Evolutionary conservation across 2,113 vertebrate genomes (phyloP), one percentile per base, ranked within the genome.

Genomic region (Erythrocercus mccallii): DNA sequence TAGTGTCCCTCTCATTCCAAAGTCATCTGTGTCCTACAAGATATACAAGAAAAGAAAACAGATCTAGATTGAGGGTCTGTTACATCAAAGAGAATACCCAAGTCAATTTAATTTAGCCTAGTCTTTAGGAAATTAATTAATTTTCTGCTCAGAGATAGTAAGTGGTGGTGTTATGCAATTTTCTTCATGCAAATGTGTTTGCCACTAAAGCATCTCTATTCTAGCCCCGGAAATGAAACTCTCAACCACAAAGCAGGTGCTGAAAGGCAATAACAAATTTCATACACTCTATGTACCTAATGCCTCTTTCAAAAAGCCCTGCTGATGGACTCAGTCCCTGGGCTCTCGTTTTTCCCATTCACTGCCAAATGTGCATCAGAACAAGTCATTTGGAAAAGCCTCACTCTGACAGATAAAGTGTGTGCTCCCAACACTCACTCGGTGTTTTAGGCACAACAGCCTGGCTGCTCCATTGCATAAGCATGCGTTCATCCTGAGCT

Each of bases 401-500:
- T 50, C 54, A 3, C 48, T 79, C 3, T 31, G 79, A 81, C 45
- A 42, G 74, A 19, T 18, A 9, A 15, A 68, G 69, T 4, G 56
- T 18, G 13, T 2, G 23, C 21, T 69, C 64, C 90, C 48, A 72
- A 31, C 38, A 24, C 74, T 40, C 54, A 0, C 68, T 37, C 8
- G 2, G 19, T 24, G 47, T 10, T 61, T 2, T 4, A 40, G 57
- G 60, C 9, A 18, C 18, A 35, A 20, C 65, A 14, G 62, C 27
- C 58, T 19, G 50, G 66, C 23, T 35, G 15, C 57, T 42, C 47
- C n/a, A 1, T 27, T 65, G 70, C 16, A 2, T 48, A 50, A 74
- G 48, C 12, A 14, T 0, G 2, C 5, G 15, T 21, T 57, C 58
- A 22, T 6, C 2, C 11, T 1, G 48, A 44, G 62, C 40, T 45